These are phyloP conservation scores for Oreortyx pictus DNA, from an alignment of 2,797 vertebrate genomes.

Conservation along the genomic window DNA sequence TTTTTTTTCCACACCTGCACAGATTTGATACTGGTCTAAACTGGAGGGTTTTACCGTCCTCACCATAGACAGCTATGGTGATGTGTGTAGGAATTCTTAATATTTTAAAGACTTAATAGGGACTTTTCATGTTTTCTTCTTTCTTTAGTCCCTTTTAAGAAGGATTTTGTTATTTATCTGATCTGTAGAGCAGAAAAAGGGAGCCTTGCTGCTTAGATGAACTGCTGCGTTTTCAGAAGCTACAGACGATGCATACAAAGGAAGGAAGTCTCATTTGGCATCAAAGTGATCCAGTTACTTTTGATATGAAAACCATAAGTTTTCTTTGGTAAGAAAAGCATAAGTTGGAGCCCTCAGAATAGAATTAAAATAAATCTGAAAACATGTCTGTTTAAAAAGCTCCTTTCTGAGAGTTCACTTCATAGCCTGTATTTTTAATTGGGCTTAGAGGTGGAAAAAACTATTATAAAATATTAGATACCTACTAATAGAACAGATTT, in stretches of 20 bases:
- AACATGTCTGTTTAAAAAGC: neutral
- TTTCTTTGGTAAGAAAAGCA: neutral
- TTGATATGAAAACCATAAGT: neutral
- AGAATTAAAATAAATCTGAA: neutral
- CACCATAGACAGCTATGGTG: rapidly evolving
- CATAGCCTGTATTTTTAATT: neutral
- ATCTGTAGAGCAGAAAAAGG: neutral
- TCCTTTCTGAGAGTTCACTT: neutral
- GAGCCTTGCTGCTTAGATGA: neutral
- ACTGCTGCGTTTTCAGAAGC: neutral
- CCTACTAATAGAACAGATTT: neutral
- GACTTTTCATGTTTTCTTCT: neutral
- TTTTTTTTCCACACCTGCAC: neutral
- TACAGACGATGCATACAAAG: neutral
- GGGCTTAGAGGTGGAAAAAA: neutral
- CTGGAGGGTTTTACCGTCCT: neutral
- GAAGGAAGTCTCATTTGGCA: neutral
- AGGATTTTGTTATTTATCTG: neutral
- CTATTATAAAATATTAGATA: neutral
- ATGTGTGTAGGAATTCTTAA: neutral
- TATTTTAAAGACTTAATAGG: neutral
- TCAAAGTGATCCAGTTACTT: neutral
- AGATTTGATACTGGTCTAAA: neutral
- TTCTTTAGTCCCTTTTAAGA: neutral
- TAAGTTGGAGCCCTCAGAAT: neutral